Conservation (phyloP, 2,888 invertebrate species). For the Hypomecis punctinalis region DNA sequence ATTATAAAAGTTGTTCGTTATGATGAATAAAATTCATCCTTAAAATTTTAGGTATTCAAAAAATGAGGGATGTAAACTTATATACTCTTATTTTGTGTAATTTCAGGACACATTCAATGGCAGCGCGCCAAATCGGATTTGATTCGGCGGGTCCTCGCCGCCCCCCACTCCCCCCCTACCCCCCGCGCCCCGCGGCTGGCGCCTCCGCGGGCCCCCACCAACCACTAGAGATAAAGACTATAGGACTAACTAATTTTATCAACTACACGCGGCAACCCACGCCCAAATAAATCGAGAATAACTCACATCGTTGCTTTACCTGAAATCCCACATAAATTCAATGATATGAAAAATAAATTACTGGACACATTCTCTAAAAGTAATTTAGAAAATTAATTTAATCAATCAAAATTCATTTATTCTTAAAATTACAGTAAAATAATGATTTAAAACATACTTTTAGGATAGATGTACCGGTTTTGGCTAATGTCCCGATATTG, state of each 20-base stretch:
- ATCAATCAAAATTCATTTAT: too few species aligned
- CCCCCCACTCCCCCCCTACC: constrained; percentile 51
- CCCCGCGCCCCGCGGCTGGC: constrained; percentile 39
- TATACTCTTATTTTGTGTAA: neutral
- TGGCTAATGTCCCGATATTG: too few species aligned
- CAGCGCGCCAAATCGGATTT: constrained; percentile 74
- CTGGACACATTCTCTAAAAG: too few species aligned
- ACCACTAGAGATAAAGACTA: constrained; percentile 32
- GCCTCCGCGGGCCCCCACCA: constrained; percentile 5
- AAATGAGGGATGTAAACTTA: neutral
- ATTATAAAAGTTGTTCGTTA: neutral
- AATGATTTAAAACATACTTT: too few species aligned
- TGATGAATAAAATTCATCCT: too few species aligned
- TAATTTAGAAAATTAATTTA: too few species aligned
- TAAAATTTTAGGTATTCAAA: too few species aligned
- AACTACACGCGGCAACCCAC: constrained; percentile 10
- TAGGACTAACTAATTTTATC: constrained; percentile 28
- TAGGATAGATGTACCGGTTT: too few species aligned
- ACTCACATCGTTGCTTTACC: neutral
- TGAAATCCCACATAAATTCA: too few species aligned
- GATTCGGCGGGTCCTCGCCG: constrained; percentile 63
- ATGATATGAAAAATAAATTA: too few species aligned
- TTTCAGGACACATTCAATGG: constrained; percentile 74
- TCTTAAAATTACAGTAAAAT: too few species aligned
- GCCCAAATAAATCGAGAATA: neutral